phyloP scores from a whole-genome alignment of 2,797 vertebrate genomes.

The Apodemus agrarius region DNA sequence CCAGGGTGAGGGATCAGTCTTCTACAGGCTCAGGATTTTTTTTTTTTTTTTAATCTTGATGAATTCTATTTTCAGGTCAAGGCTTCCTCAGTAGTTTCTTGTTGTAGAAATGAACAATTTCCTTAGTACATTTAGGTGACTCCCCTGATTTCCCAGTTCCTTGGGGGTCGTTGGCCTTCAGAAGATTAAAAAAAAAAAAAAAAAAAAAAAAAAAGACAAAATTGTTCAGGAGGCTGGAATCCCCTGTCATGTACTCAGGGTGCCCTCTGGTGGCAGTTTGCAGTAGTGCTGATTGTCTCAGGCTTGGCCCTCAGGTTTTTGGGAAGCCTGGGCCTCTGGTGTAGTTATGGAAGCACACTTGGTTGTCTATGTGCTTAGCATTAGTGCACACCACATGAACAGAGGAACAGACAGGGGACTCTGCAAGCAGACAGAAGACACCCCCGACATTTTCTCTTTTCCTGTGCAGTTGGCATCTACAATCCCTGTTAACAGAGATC shows the following conservation, averaged over 20 bases:
- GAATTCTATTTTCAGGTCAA: constrained; percentile 15
- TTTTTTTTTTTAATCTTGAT: neutral
- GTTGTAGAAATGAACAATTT: neutral
- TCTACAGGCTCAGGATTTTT: neutral
- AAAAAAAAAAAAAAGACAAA: constrained; percentile 27
- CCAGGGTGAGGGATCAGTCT: neutral
- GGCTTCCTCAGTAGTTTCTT: neutral
- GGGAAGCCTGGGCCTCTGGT: neutral
- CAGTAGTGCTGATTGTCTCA: neutral
- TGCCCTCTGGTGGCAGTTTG: constrained; percentile 77
- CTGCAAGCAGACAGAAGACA: neutral
- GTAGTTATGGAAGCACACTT: neutral
- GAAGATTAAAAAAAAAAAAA: constrained; percentile 7
- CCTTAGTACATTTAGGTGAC: neutral
- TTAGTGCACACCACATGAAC: neutral
- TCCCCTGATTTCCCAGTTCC: neutral
- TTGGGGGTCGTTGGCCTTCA: neutral
- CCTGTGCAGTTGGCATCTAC: neutral
- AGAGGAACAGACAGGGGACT: neutral
- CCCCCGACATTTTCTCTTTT: neutral
- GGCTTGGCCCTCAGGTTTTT: neutral
- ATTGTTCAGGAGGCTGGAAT: neutral
- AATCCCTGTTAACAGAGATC: neutral
- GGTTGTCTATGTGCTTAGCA: neutral
- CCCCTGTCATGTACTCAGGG: constrained; percentile 52